phyloP scores from a whole-genome alignment of 2,113 vertebrate species.

The Heloderma charlesbogerti region DNA sequence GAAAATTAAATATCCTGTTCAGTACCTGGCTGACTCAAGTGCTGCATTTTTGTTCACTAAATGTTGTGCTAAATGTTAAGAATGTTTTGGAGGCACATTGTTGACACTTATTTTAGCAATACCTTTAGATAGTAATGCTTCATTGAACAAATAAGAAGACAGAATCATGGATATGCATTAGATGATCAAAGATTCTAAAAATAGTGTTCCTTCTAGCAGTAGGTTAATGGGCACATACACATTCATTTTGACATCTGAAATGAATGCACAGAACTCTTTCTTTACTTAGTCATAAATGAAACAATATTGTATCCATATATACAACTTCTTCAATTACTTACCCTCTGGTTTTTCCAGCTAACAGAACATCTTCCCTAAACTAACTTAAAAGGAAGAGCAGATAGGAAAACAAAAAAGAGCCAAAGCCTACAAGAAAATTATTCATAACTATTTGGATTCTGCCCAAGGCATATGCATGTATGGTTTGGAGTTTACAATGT shows the following conservation, averaged over 20 bases:
- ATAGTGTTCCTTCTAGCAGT: neutral
- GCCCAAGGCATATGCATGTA: neutral
- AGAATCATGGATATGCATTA: constrained; percentile 5
- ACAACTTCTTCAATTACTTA: neutral
- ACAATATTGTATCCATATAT: neutral
- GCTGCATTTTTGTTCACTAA: constrained; percentile 2
- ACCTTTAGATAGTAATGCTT: neutral
- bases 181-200: neutral
- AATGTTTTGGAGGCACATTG: neutral
- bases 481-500: neutral
- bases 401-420: neutral
- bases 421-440: neutral
- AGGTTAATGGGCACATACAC: neutral
- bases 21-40: neutral
- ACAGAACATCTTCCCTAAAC: neutral
- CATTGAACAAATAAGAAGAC: constrained; percentile 4
- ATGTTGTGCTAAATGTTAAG: neutral
- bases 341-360: neutral
- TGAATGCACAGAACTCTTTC: neutral
- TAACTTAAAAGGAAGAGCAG: neutral
- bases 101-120: neutral
- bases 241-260: constrained; percentile 16
- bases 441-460: neutral
- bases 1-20: neutral
- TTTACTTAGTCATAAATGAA: neutral